Conservation (phyloP, 2,797 vertebrate species). For the Acanthopagrus latus region DNA sequence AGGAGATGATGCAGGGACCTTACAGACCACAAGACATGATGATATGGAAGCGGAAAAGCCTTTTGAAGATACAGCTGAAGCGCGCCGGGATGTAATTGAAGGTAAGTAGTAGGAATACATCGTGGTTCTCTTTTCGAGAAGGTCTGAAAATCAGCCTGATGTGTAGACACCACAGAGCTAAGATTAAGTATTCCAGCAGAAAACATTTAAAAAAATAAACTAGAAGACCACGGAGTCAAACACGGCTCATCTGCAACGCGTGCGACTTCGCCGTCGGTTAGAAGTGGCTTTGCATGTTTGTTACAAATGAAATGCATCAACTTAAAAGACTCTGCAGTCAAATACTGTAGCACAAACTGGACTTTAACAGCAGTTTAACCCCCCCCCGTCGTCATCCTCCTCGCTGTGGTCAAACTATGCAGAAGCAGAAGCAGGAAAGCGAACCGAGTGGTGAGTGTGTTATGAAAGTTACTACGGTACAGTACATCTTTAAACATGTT, state of each 20-base stretch:
- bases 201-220: slow-evolving; percentile 6
- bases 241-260: slow-evolving; percentile 16
- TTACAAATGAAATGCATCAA: slow-evolving; percentile 38
- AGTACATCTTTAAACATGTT: slow-evolving; percentile 56
- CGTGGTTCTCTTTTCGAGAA: slow-evolving; percentile 58
- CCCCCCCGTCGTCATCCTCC: slow-evolving; percentile 8
- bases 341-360: slow-evolving; percentile 41
- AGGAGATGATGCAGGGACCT: slow-evolving; percentile 42
- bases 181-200: slow-evolving; percentile 24
- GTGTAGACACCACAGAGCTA: slow-evolving; percentile 22
- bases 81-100: slow-evolving; percentile 52
- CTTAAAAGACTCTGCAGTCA: slow-evolving; percentile 34
- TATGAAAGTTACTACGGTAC: slow-evolving; percentile 55
- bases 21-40: slow-evolving; percentile 57
- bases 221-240: slow-evolving; percentile 19
- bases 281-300: slow-evolving; percentile 35
- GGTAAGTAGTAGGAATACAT: slow-evolving; percentile 53
- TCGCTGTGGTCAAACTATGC: slow-evolving; percentile 28
- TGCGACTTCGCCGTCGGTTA: slow-evolving; percentile 1
- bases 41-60: slow-evolving; percentile 43
- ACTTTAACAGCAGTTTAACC: slow-evolving; percentile 58
- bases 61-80: slow-evolving; percentile 65
- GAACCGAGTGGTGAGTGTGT: slow-evolving; percentile 33
- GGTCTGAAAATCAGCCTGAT: slow-evolving; percentile 28
- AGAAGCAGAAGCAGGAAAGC: slow-evolving; percentile 52